These are phyloP conservation scores for Cheilosia scutellata DNA, from an alignment of 2,888 invertebrate genomes.

Conservation along the genomic window DNA sequence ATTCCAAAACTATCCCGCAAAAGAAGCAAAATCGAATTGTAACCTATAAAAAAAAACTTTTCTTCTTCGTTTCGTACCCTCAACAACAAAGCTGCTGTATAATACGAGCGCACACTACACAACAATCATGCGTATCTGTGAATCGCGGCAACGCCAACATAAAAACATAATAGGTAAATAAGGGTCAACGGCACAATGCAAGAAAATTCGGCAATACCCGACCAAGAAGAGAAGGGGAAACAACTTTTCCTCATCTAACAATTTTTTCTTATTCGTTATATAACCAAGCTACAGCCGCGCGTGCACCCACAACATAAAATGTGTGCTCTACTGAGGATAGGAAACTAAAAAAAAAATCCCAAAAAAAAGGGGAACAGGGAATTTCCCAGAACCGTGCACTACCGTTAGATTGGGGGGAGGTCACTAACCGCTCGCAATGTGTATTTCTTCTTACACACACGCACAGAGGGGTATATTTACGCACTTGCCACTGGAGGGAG, in stretches of 20 bases:
- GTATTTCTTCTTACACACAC: slow-evolving; percentile 28
- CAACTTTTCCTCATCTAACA: slow-evolving; percentile 43
- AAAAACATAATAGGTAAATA: slow-evolving; percentile 36
- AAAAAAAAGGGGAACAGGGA: slow-evolving; percentile 30
- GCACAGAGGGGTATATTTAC: slow-evolving; percentile 49
- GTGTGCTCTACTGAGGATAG: slow-evolving; percentile 50
- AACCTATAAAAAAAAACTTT: slow-evolving; percentile 23
- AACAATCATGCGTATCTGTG: slow-evolving; percentile 65
- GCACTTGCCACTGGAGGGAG: slow-evolving; percentile 63
- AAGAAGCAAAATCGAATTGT: slow-evolving; percentile 44
- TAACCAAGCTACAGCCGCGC: slow-evolving; percentile 26
- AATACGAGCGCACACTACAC: slow-evolving; percentile 6
- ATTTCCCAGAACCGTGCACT: slow-evolving; percentile 48
- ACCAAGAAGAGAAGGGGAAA: slow-evolving; percentile 1
- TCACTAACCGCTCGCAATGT: slow-evolving; percentile 73
- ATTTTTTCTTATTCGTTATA: slow-evolving; percentile 41
- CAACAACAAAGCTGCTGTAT: slow-evolving; percentile 55
- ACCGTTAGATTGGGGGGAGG: slow-evolving; percentile 66
- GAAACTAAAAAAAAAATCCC: not conserved
- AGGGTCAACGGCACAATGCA: slow-evolving; percentile 74
- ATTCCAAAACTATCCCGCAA: slow-evolving; percentile 57
- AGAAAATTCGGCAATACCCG: slow-evolving; percentile 69
- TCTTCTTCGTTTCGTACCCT: slow-evolving; percentile 37
- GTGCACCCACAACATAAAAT: slow-evolving; percentile 72
- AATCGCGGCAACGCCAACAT: slow-evolving; percentile 47